Percentiles rank a stretch among this genome's conserved stretches.
These are phyloP conservation scores for Chrysaora quinquecirrha DNA, from an alignment of 30 jellyfish, hydroid and myxozoan species.

Conservation along the genomic window DNA sequence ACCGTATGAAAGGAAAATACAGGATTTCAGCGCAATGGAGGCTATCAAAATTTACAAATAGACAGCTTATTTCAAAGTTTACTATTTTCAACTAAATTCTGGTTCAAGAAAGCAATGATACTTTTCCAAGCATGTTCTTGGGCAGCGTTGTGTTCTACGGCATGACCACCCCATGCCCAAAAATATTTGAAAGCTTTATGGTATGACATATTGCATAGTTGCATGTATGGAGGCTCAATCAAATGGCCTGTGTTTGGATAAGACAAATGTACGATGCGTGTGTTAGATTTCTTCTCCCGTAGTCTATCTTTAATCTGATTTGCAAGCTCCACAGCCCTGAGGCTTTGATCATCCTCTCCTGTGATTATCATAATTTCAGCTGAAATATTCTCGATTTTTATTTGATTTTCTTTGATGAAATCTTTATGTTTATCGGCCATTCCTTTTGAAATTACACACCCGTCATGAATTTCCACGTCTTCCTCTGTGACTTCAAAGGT, in stretches of 20 bases:
- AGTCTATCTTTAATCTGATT: neutral
- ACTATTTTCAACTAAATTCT: slow-evolving; percentile 12
- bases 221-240: slow-evolving; percentile 30
- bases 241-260: neutral
- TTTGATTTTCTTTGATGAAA: neutral
- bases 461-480: neutral
- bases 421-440: neutral
- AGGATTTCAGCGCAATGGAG: no score
- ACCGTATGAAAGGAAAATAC: no score
- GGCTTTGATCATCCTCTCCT: slow-evolving; percentile 18
- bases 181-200: neutral
- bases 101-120: slow-evolving; percentile 16
- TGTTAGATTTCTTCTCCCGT: neutral
- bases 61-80: no score
- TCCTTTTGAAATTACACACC: neutral
- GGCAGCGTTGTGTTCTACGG: slow-evolving; percentile 31
- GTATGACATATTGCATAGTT: slow-evolving; percentile 19
- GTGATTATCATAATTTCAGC: slow-evolving; percentile 1
- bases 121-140: slow-evolving; percentile 55
- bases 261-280: neutral
- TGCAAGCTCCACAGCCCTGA: neutral
- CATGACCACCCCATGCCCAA: slow-evolving; percentile 43
- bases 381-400: slow-evolving; percentile 13
- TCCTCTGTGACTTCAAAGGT: neutral
- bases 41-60: no score